Conservation (phyloP, 92 coral and sea anemone species). For the Paramuricea clavata region DNA sequence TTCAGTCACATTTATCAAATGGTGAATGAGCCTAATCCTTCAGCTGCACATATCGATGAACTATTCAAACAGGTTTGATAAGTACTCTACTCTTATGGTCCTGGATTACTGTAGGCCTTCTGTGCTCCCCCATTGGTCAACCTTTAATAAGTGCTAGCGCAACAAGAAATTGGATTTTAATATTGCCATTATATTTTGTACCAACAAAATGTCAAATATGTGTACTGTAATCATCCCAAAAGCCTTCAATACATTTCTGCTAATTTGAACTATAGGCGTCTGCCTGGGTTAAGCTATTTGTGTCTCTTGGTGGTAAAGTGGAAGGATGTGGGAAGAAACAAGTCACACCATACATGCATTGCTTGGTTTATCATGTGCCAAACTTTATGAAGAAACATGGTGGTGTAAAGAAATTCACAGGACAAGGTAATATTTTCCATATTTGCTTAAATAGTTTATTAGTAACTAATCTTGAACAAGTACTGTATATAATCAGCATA, state of each 20-base stretch:
- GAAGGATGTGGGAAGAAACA: slow-evolving; percentile 24
- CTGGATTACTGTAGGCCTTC: too few relatives aligned
- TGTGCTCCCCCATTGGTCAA: too few relatives aligned
- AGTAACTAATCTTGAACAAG: neutral
- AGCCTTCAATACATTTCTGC: too few relatives aligned
- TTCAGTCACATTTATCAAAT: slow-evolving; percentile 15
- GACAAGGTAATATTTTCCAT: slow-evolving; percentile 6
- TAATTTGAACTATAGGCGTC: neutral
- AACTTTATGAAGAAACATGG: slow-evolving; percentile 18
- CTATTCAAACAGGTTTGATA: slow-evolving; percentile 18
- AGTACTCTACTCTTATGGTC: neutral
- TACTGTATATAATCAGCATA: neutral
- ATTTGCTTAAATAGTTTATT: neutral
- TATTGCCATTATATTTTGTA: neutral
- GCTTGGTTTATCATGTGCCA: too few relatives aligned
- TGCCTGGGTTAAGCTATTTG: slow-evolving; percentile 37
- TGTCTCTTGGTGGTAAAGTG: too few relatives aligned
- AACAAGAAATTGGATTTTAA: neutral
- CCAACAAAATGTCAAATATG: too few relatives aligned
- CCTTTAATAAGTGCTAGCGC: neutral
- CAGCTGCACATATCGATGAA: slow-evolving; percentile 4
- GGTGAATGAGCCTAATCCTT: neutral
- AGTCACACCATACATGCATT: slow-evolving; percentile 38
- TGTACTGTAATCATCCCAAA: too few relatives aligned
- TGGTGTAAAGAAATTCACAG: too few relatives aligned